Percentiles rank a stretch among this genome's conserved stretches.
phyloP scores from a whole-genome alignment of 2,888 invertebrate species.

The Cantharis rufa region DNA sequence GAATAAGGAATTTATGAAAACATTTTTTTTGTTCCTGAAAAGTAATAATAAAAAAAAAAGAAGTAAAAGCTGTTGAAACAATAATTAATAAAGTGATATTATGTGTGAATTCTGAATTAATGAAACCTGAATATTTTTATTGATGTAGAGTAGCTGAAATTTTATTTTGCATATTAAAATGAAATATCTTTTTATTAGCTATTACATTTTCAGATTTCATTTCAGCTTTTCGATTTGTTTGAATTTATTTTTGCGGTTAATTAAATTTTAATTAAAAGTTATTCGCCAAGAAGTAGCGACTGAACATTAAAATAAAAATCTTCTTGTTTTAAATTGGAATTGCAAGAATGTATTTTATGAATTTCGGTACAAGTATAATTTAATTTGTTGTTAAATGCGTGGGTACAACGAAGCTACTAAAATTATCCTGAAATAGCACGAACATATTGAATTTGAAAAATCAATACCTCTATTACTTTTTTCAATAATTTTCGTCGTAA shows the following conservation, averaged over 20 bases:
- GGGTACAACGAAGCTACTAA: neutral
- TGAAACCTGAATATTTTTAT: no score
- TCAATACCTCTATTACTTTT: neutral
- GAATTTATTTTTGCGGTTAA: neutral
- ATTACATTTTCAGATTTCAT: neutral
- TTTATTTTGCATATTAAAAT: neutral
- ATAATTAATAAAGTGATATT: no score
- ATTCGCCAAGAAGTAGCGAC: neutral
- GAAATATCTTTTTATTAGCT: neutral
- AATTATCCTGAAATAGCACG: neutral
- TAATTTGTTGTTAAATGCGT: neutral
- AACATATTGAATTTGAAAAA: neutral
- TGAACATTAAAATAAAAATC: neutral
- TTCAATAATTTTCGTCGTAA: neutral
- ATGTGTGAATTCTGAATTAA: no score
- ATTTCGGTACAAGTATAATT: neutral
- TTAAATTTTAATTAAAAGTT: neutral
- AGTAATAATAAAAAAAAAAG: neutral
- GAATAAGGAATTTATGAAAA: no score
- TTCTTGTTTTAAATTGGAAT: neutral
- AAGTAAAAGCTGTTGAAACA: neutral
- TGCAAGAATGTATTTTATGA: neutral
- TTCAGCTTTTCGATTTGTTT: neutral
- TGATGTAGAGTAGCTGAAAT: neutral
- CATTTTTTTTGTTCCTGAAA: no score